Evolutionary conservation across 2,113 vertebrate species (phyloP), one percentile per base, ranked within the genome.

Genomic region (Misgurnus anguillicaudatus): DNA sequence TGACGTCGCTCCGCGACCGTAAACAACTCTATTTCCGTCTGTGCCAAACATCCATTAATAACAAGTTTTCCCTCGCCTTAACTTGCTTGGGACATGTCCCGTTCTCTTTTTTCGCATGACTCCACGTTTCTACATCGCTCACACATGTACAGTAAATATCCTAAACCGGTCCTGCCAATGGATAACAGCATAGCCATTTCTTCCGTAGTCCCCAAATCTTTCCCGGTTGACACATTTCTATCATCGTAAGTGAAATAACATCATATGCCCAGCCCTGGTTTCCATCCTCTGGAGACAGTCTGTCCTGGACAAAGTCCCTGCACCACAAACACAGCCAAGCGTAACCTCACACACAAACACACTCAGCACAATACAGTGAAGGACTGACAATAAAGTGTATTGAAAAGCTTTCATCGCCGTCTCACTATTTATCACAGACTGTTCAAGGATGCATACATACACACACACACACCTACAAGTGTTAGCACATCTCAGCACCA

Each of bases 401-500:
- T 58, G 76, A 57, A 41, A 61, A 68, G 75, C 76, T 76, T 42
- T 82, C 80, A 63, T 73, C 70, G 31, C 77, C 7, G 51, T 53
- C 63, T 74, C 69, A 53, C 48, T 64, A 71, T 74, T 78, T 61
- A 39, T 9, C 21, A 66, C 21, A 80, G 53, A 42, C 42, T 14
- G 61, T 69, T 82, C 74, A 80, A 85, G 80, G 84, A 77, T 80
- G 83, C 72, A 75, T 58, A 62, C 39, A 72, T 53, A 60, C 48
- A 42, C 79, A 55, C 24, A 72, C 53, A 53, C 47, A 48, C 75
- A 70, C 66, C 57, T 21, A 69, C 58, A n/a, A 61, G 57, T 61
- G 48, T 68, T 69, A 64, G 71, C 36, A n/a, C 63, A 78, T 76
- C 80, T 83, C 84, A 85, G 70, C 81, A 83, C 70, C 78, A 78